These are phyloP conservation scores for Drosophila emarginata DNA, from an alignment of 2,888 invertebrate species.

Conservation along the genomic window DNA sequence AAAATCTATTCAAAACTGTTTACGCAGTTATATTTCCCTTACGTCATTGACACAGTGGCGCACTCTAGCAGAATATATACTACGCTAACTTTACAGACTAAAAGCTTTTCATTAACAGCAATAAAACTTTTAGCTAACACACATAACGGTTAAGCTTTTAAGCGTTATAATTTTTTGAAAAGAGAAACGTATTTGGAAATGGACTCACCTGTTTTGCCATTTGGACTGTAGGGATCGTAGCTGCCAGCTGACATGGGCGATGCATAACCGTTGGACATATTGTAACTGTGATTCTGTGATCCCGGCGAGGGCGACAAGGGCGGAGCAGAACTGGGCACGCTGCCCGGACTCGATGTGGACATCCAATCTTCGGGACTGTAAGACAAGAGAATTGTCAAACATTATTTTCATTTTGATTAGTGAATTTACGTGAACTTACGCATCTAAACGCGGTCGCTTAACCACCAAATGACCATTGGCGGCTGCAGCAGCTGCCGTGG, in stretches of 20 bases:
- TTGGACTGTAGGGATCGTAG: conserved; percentile 95
- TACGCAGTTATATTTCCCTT: not conserved
- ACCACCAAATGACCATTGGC: conserved; percentile 82
- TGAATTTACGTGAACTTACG: conserved; percentile 65
- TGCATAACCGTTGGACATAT: conserved; percentile 88
- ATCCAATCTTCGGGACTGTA: conserved; percentile 85
- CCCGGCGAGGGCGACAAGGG: conserved; percentile 88
- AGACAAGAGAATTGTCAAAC: not conserved
- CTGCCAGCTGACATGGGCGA: conserved; percentile 93
- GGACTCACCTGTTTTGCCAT: conserved; percentile 92
- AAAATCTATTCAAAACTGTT: not conserved
- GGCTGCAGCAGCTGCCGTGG: conserved; percentile 57
- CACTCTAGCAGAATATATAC: not conserved
- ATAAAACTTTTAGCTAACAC: not conserved
- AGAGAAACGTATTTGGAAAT: not conserved
- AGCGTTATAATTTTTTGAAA: not conserved
- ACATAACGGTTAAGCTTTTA: not conserved
- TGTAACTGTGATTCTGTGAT: conserved; percentile 83
- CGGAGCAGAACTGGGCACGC: conserved; percentile 84
- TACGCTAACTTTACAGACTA: too few relatives aligned
- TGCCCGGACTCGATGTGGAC: conserved; percentile 85
- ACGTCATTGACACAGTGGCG: not conserved
- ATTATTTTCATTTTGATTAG: not conserved
- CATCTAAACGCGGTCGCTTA: conserved; percentile 84
- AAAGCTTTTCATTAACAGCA: not conserved